Evolutionary conservation across 1,140 invertebrate species (phyloP), one percentile per base, ranked within the genome.

Genomic region (Marisa cornuarietis): DNA sequence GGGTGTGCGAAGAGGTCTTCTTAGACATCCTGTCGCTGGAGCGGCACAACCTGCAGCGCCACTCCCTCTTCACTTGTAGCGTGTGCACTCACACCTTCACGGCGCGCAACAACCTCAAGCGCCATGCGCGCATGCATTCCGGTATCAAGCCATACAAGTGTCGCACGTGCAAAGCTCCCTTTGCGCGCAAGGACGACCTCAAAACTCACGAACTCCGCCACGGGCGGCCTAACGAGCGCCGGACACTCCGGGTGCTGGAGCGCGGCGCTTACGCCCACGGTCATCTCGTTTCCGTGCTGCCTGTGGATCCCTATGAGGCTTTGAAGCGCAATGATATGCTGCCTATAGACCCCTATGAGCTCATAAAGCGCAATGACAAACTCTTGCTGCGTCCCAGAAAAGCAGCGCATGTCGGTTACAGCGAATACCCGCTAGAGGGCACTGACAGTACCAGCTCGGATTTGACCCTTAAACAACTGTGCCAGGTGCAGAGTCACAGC

Each of bases 91-190:
- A 82, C 20, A 84, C 85, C 14, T 89, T 89, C 75, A 88, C 87
- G 20, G 86, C 85, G 54, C 81, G 85, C 76, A 87, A 85, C 76
- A 97, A 85, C 96, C 95, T 90, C 94, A 96, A 85, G 98, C 97
- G 93, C 94, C 96, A 71, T 96, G 99, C 84, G 98, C 78, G 87
- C 1, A 77, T 87, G 26, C 89, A 90, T 78, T 89, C 88, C 20
- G 88, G 90, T 66, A 58, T 85, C 31, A 87, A 86, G 75, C 89
- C 89, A n/a, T 91, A 89, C 83, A 85, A 85, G 75, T 91, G 90
- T 79, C 79, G 82, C 11, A 82, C 86, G 26, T 98, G 97, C 92
- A 95, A 96, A 86, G 95, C 96, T 68, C 92, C 93, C 58, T 94
- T 94, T 85, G 93, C 93, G 8, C 87, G 94, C 14, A 93, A 92